Base-by-base conservation (phyloP, 2,113 vertebrate species). In the Pomatorhinus ruficollis region DNA sequence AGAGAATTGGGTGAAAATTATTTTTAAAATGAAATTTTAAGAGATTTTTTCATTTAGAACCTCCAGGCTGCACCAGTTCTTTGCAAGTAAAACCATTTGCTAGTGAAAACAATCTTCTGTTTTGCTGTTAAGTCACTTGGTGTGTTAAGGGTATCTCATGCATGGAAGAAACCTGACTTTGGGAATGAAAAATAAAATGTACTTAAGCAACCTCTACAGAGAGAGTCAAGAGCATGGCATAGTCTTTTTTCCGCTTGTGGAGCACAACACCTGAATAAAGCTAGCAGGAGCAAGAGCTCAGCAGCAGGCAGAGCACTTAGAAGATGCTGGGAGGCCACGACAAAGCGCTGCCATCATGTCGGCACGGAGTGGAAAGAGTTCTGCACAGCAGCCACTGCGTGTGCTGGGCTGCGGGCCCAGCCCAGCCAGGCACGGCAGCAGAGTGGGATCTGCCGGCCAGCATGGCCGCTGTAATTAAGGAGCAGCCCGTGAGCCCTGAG, bases 391-490 rank as follows among this genome's bases (percentile, higher is more conserved):
- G 70, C 16, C 39, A 35, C 85, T 31, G 28, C 18, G 23, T 47
- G 23, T 11, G 57, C 31, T 11, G 14, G 4, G 3, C 25, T 63
- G 72, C 70, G 87, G 79, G 25, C 66, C 64, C 90, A 30, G 81
- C 78, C 84, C 7, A 53, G 60, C 72, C 2, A 47, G 8, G 87
- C 45, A 3, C 52, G 89, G 59, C 64, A 5, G 77, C 71, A 31
- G 83, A 66, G 61, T 16, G 9, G 42, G 64, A 83, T 13, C 5
- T 4, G 21, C 65, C 66, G 82, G 98, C 81, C 74, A 68, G 91
- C 89, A 83, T 33, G 75, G 96, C 97, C 78, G 28, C 57, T 97
- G 97, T 98, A 98, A 98, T 98, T 98, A 98, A 98, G 98, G 95
- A 98, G 97, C 98, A 98, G 96, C 95, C 96, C 93, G 90, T 94